Base-by-base conservation (phyloP, 1,140 invertebrate genomes). In the Nomia melanderi region DNA sequence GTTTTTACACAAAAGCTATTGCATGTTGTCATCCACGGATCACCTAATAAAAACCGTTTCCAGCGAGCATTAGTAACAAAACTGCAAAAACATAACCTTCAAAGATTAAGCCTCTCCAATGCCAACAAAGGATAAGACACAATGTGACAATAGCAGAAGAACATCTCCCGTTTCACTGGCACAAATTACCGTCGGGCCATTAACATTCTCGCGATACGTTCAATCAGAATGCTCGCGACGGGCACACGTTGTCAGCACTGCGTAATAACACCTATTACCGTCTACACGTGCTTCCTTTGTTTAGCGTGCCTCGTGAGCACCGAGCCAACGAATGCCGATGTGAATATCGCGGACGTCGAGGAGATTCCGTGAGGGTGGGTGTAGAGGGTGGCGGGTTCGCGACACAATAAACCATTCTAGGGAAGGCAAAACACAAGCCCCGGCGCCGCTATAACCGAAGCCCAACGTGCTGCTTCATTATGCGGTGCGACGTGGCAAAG, bases 381-480 rank as follows among this genome's bases (percentile, higher is more conserved):
- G 41, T n/a, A 60, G 33, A 14, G 57, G 44, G 59, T n/a, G n/a
- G 59, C 39, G 59, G 50, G 62, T 57, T 75, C 77, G 74, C 84
- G 83, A 87, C 80, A 89, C 87, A 90, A 88, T 90, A 88, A 88
- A 89, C 88, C 82, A 89, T 90, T 88, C 86, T 86, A 83, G 85
- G 86, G 86, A 83, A 87, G 81, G 88, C 88, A 89, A 89, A 90
- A 89, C 88, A 89, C 83, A 82, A 82, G 67, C 60, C 64, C 71
- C 83, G 84, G 82, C 78, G 84, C 86, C 84, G 78, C 79, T 82
- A 87, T 86, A 88, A 88, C 87, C 86, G 85, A 90, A 90, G 88
- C 84, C 87, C 86, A 88, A 87, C 88, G 87, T 86, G 88, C 89
- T 87, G 89, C 89, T 91, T 91, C 89, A 91, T 91, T 91, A 91